phyloP scores from a whole-genome alignment of 2,888 invertebrate species.

The Brassicogethes aeneus region DNA sequence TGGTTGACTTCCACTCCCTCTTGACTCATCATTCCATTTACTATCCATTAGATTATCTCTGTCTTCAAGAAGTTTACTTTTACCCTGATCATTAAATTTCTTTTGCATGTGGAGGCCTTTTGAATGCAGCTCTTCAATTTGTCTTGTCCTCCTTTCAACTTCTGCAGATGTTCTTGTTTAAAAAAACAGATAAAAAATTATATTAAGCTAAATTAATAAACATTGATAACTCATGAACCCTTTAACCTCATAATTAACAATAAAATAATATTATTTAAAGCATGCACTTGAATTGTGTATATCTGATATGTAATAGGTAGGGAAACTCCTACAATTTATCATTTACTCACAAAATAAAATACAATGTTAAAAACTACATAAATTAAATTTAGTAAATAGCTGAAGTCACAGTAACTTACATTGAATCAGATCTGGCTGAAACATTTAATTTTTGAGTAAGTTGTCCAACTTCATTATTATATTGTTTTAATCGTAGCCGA shows the following conservation, averaged over 20 bases:
- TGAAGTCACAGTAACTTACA: no score
- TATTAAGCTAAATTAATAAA: no score
- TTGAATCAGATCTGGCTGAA: conserved; percentile 38
- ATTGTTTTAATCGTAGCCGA: conserved; percentile 53
- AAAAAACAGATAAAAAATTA: no score
- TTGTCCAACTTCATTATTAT: conserved; percentile 49
- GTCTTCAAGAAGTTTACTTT: conserved; percentile 27
- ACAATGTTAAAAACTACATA: no score
- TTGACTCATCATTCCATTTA: neutral
- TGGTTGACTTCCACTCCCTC: conserved; percentile 22
- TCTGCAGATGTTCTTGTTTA: conserved; percentile 56
- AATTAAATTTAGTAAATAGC: no score
- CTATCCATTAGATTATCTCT: conserved; percentile 34
- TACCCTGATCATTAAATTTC: conserved; percentile 41
- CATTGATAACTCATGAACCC: no score
- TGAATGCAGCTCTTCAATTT: conserved; percentile 52
- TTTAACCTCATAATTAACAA: no score
- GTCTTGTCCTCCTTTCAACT: conserved; percentile 50
- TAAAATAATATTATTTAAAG: no score
- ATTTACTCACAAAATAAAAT: no score
- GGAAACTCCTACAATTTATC: no score
- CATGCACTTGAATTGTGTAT: no score
- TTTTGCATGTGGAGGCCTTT: conserved; percentile 49
- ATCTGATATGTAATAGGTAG: no score
- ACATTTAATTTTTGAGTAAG: conserved; percentile 48